Conservation (phyloP, 2,888 invertebrate species). For the Rambutsinella grinnellia region DNA sequence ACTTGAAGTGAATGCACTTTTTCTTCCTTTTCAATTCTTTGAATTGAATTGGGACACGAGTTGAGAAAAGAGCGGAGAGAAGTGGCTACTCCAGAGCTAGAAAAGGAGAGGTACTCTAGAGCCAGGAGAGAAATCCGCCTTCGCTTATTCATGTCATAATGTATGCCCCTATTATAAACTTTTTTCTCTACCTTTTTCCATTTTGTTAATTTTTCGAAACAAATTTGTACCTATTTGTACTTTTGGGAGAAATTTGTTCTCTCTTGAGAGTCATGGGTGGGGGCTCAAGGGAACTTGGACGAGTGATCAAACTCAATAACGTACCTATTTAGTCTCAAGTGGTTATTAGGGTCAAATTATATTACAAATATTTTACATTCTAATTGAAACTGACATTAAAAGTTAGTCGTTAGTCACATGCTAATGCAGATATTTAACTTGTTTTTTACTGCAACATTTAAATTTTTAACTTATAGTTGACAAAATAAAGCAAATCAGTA, state of each 20-base stretch:
- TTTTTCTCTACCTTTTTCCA: not conserved
- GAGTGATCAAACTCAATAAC: too few species aligned
- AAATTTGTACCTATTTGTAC: not conserved
- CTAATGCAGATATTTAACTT: too few species aligned
- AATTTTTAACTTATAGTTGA: too few species aligned
- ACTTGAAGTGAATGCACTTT: not conserved
- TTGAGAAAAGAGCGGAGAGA: not conserved
- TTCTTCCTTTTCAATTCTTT: not conserved
- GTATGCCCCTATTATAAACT: not conserved
- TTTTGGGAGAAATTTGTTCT: not conserved
- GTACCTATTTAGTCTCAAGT: too few species aligned
- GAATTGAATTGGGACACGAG: not conserved
- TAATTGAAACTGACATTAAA: too few species aligned
- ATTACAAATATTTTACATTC: too few species aligned
- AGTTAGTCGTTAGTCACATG: too few species aligned
- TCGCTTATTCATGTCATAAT: not conserved
- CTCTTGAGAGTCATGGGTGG: too few species aligned
- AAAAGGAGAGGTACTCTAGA: slow-evolving; percentile 21
- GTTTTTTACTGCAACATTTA: too few species aligned
- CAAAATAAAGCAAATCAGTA: too few species aligned
- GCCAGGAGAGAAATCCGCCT: slow-evolving; percentile 1
- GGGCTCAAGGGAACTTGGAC: not conserved
- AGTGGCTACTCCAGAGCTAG: slow-evolving; percentile 16
- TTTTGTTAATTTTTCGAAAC: not conserved
- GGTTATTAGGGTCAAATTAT: too few species aligned